Base-by-base conservation (phyloP, 1,140 invertebrate genomes). In the Bombus balteatus region DNA sequence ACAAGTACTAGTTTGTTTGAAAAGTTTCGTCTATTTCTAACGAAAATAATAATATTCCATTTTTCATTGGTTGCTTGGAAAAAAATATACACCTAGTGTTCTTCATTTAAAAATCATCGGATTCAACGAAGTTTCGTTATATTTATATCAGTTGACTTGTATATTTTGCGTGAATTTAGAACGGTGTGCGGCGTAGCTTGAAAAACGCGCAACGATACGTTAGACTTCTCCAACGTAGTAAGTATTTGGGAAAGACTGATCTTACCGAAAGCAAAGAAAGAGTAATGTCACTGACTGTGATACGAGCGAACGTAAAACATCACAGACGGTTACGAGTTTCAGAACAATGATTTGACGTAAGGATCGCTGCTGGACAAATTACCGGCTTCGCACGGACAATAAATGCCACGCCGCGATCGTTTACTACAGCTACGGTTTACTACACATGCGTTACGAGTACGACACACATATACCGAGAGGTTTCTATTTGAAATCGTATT, bases 321-420 rank as follows among this genome's bases (percentile, higher is more conserved):
- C 53, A 59, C 82, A n/a, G n/a, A 12, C 41, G 43, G 1, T 70
- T 41, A 13, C 47, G 43, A 59, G 41, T n/a, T 18, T 32, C 25
- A 41, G 53, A 81, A 81, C 28, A 59, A 80, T 70, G 41, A 81
- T 88, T 83, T n/a, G 47, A 57, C 59, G 75, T 62, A 71, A 72
- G 86, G 32, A n/a, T 12, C 25, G 18, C 25, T 32, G 62, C 28
- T 59, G 41, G 81, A 81, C 65, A 70, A 88, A 65, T 25, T 70
- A 81, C 74, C 82, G 68, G 73, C 70, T 85, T 88, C 79, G 57
- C 71, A 28, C 57, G 76, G 75, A 88, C 87, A 68, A 68, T 81
- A 47, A 71, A 89, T 13, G 47, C 18, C 47, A 53, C 6, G 47
- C 18, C 1, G 66, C 18, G 75, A 32, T 43, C 68, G 74, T 88